Base-by-base conservation (phyloP, 1,140 invertebrate species). In the Papilio xuthus region DNA sequence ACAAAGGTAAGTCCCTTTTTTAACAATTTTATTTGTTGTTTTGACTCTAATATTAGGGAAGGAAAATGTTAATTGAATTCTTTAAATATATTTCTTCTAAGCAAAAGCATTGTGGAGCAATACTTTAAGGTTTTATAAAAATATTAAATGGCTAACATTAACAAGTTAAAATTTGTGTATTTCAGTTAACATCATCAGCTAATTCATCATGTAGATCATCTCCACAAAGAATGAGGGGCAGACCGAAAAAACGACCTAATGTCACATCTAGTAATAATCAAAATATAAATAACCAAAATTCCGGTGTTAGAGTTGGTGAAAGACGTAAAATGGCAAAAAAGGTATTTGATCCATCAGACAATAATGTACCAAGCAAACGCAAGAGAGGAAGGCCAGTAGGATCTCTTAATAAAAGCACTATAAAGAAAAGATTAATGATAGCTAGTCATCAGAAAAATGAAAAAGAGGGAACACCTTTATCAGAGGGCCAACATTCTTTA, bases 301-400 rank as follows among this genome's bases (percentile, higher is more conserved):
- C 89, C 9, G 91, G 84, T 37, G 90, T 94, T 1, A 85, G 92
- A 75, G 93, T 94, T 20, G 93, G 93, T 42, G 93, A 94, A 81
- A 86, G 92, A 82, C 88, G 93, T 32, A 94, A 94, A 85, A 94
- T 94, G 92, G 96, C 96, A 9, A 97, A 96, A 85, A 96, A 96
- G 92, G 96, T 97, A 0, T 97, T 97, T 87, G 96, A 97, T 90
- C 96, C 96, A n/a, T 97, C 96, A 4, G 96, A 97, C 81, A 96
- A 96, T 82, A 95, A 96, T 92, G 89, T 97, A 8, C 96, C 96
- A 94, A 95, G 88, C 86, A 95, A 87, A 96, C 86, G 89, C 84
- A 95, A 87, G 95, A 91, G 96, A 76, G 96, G 96, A 18, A 94
- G 96, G 37, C 95, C 96, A 44, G 90, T 95, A 23, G 94, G 94